Evolutionary conservation across 2,797 vertebrate genomes (phyloP), one percentile per base, ranked within the genome.

Genomic region (Pseudochirops cupreus): DNA sequence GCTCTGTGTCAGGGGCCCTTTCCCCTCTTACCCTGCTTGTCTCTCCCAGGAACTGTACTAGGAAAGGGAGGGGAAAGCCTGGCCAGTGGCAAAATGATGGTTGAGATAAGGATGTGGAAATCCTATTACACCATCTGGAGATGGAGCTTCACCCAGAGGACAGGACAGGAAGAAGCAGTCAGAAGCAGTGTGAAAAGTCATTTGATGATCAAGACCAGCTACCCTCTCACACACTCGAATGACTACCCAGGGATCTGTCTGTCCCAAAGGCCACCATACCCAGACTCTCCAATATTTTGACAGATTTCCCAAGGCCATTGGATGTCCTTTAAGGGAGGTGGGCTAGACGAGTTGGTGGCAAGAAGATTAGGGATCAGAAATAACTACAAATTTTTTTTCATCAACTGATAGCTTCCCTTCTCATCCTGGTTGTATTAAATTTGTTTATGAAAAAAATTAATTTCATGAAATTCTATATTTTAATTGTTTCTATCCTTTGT

Each of bases 121-220:
- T 52, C 62, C n/a, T 94, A 95, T 96, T 95, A 92, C 93, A 56
- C 94, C 93, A 97, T 97, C 94, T 97, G 91, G 98, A 97, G 97
- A 96, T 95, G 92, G 21, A 31, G 56, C 95, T 96, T 94, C 91
- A 93, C 95, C 97, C 91, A 62, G 56, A 62, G 39, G 24, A 87
- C 74, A 26, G 39, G 74, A 87, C 39, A 87, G 74, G 74, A 87
- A 87, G 74, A 50, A 50, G 74, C 74, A 87, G 74, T 6, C 74
- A 87, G 74, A 33, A 50, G 24, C 74, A 87, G 74, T 91, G 31
- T 10, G 52, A 91, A 98, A 97, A 97, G 33, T 97, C 96, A 97
- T 87, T 50, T 59, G n/a, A 11, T 52, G 74, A 97, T 87, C 74
- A 26, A 31, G 24, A 67, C 29, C 91, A 7, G 91, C 97, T 94